A percentile compares a stretch with the other conserved stretches of the same genome.
Conservation (phyloP, 2,888 invertebrate species). For the Cybosia mesomella region DNA sequence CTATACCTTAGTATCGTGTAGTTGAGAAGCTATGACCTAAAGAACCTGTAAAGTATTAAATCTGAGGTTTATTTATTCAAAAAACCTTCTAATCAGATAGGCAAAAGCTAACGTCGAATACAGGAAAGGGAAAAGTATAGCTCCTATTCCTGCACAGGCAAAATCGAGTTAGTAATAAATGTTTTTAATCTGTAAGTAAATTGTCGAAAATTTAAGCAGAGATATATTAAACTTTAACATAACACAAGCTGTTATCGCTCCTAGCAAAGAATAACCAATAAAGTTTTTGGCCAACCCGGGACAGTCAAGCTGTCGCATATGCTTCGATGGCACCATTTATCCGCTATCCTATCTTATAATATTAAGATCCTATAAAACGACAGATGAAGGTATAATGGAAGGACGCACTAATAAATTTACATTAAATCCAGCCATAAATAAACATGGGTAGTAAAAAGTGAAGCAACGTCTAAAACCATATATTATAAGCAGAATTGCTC, state of each 20-base stretch:
- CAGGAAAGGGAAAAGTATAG: no score
- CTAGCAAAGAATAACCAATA: neutral
- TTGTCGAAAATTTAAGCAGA: neutral
- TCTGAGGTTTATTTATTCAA: no score
- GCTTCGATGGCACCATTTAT: no score
- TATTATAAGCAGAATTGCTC: conserved; percentile 44
- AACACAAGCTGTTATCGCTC: no score
- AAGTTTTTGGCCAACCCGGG: neutral
- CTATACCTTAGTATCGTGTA: no score
- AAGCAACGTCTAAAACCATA: conserved; percentile 33
- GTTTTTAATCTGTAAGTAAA: neutral
- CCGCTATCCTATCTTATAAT: neutral
- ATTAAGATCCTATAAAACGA: neutral
- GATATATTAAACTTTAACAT: neutral
- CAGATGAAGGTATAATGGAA: neutral
- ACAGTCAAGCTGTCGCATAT: neutral
- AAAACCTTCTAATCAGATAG: no score
- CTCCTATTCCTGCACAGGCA: no score
- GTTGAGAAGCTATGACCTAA: no score
- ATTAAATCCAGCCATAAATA: neutral
- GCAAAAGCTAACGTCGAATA: no score
- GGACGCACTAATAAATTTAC: neutral
- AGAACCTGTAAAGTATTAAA: no score
- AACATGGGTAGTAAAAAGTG: conserved; percentile 15
- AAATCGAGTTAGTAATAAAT: neutral